phyloP scores from a whole-genome alignment of 1,140 invertebrate species.

The Bombus confusus region DNA sequence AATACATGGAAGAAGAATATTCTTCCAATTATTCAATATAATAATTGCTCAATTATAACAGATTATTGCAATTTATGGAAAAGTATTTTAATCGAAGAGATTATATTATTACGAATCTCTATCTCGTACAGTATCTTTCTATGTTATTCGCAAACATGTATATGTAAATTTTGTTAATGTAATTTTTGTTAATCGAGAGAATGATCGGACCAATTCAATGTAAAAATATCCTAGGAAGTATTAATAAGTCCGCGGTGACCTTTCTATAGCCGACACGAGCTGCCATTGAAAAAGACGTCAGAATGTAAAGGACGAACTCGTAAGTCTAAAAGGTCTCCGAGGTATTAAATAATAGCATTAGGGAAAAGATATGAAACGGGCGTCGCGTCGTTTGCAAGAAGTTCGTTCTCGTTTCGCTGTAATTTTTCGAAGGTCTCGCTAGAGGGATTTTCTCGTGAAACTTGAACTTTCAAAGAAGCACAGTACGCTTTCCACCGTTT shows the following conservation, averaged over 20 bases:
- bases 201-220: background rate
- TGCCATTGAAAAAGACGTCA: background rate
- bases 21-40: too few species aligned
- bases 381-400: background rate
- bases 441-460: background rate
- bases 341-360: background rate
- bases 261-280: background rate
- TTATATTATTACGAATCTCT: too few species aligned
- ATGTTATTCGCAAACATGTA: background rate
- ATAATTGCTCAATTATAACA: too few species aligned
- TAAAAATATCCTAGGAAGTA: background rate
- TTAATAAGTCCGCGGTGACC: constrained; percentile 3
- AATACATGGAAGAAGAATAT: too few species aligned
- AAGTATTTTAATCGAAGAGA: too few species aligned
- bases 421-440: background rate
- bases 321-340: background rate
- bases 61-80: too few species aligned
- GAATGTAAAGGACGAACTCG: background rate
- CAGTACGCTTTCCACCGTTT: background rate
- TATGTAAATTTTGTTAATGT: background rate
- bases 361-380: background rate
- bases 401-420: background rate
- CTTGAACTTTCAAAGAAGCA: background rate
- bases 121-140: too few species aligned
- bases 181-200: background rate